Conservation (phyloP, 2,888 invertebrate genomes). For the Mantis religiosa region DNA sequence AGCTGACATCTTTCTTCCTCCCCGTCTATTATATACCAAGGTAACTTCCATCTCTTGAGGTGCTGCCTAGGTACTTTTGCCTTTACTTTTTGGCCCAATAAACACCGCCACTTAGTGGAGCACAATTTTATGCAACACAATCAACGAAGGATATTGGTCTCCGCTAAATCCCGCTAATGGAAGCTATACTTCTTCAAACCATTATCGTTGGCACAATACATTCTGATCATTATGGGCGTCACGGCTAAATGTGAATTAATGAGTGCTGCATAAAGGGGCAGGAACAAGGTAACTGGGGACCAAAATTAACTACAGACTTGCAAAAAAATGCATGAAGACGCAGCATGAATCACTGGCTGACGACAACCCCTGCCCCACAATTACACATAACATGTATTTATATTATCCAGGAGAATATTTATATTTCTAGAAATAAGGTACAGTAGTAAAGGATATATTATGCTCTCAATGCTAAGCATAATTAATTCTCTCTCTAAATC, state of each 20-base stretch:
- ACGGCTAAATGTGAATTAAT: conserved; percentile 5
- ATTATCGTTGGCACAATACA: not conserved
- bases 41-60: conserved; percentile 1
- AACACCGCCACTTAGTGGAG: not conserved
- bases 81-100: not conserved
- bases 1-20: conserved; percentile 14
- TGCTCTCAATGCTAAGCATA: no score
- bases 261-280: not conserved
- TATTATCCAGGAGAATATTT: no score
- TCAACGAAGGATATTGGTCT: conserved; percentile 11
- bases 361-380: no score
- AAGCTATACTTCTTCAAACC: not conserved
- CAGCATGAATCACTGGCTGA: no score
- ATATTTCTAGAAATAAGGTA: no score
- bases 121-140: conserved; percentile 5
- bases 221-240: not conserved
- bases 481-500: no score
- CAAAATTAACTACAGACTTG: not conserved
- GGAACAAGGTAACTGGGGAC: not conserved
- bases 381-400: no score
- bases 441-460: no score
- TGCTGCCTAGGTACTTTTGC: not conserved
- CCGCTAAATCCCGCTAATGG: conserved; percentile 8
- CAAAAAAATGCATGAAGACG: not conserved
- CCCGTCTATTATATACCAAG: not conserved